phyloP scores from a whole-genome alignment of 2,113 vertebrate genomes.

The Phodopus roborovskii region DNA sequence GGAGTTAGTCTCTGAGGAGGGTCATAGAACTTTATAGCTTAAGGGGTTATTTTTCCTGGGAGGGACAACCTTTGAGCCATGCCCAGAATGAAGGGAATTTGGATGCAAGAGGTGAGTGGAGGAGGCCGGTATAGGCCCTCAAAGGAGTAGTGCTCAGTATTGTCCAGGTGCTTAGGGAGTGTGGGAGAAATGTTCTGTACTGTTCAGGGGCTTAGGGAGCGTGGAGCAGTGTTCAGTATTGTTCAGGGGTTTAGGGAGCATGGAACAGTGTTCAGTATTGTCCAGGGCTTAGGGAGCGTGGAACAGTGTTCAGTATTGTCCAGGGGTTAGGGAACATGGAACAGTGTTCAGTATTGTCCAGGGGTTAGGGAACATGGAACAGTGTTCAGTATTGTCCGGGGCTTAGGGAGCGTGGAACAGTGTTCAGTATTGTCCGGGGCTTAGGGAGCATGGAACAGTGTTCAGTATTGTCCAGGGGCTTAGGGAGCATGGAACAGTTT shows the following conservation, averaged over 20 bases:
- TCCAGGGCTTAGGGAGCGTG: neutral
- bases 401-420: too few species aligned
- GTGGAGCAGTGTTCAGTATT: neutral
- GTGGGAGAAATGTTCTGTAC: neutral
- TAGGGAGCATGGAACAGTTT: accelerated
- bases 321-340: neutral
- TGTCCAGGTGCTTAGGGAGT: neutral
- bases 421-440: neutral
- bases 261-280: neutral
- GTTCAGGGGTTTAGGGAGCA: neutral
- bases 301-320: neutral
- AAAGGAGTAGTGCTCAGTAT: neutral
- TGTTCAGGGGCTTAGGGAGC: neutral
- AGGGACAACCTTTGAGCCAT: neutral
- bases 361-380: too few species aligned
- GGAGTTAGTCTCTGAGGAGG: neutral
- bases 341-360: too few species aligned
- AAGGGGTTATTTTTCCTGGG: neutral
- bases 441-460: too few species aligned
- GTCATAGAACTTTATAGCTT: neutral
- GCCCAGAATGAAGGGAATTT: neutral
- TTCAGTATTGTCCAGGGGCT: neutral
- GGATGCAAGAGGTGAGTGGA: neutral
- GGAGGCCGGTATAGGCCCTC: neutral
- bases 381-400: neutral